Evolutionary conservation across 2,113 vertebrate species (phyloP).

Genomic region (Ammodytes dubius): DNA sequence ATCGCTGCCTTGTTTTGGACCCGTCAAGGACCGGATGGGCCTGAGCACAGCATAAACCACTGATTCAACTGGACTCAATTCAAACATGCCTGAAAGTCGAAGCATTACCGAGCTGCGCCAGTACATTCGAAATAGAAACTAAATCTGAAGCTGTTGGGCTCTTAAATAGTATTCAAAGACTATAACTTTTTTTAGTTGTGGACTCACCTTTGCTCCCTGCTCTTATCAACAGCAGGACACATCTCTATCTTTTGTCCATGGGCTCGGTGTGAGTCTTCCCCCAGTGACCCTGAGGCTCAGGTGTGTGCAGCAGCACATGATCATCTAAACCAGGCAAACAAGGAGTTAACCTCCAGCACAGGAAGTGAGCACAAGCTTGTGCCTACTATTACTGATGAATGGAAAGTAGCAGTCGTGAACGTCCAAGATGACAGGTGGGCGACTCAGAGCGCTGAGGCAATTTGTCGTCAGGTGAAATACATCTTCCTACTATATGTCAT

Average conservation of each 20-base stretch:
- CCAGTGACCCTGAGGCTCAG: conserved; percentile 21
- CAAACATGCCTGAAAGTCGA: background rate
- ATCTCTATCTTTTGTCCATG: conserved; percentile 57
- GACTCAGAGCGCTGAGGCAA: conserved; percentile 51
- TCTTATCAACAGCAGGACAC: conserved; percentile 61
- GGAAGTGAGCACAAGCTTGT: conserved; percentile 63
- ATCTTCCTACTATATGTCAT: background rate
- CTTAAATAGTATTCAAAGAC: background rate
- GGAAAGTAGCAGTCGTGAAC: conserved; percentile 38
- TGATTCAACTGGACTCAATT: background rate
- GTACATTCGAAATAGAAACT: conserved; percentile 42
- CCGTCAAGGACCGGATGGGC: conserved; percentile 72
- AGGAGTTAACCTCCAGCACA: conserved; percentile 66
- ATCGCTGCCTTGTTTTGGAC: conserved; percentile 75
- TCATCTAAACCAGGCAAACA: conserved; percentile 56
- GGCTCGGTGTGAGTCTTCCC: conserved; percentile 25
- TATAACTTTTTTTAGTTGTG: accelerated
- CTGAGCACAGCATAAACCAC: conserved; percentile 23
- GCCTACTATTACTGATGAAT: conserved; percentile 61
- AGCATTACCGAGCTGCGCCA: background rate
- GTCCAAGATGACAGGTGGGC: conserved; percentile 38
- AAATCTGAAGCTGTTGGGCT: background rate
- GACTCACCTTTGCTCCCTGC: conserved; percentile 67
- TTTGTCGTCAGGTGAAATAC: background rate
- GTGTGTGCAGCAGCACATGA: conserved; percentile 60